Base-by-base conservation (phyloP, 2,113 vertebrate genomes). In the Petroica traversi region DNA sequence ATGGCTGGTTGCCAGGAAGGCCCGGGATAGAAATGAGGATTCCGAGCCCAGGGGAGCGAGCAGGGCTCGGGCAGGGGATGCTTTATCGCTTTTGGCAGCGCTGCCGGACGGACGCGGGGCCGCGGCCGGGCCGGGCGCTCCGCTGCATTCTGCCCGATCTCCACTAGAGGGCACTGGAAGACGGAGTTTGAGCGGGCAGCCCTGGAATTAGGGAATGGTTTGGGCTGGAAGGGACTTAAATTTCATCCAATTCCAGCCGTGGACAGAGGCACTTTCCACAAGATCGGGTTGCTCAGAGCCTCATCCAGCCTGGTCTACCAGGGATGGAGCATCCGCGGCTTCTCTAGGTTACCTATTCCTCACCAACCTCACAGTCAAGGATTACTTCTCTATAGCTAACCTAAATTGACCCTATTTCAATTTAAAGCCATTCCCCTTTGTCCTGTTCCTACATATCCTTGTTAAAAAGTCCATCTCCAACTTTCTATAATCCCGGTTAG, bases 161-260 rank as follows among this genome's bases (percentile, higher is more conserved):
- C 95, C 98, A 97, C 94, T 16, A 75, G 97, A 78, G 96, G 95
- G 95, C 97, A 95, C 85, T 25, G 13, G 31, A 96, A 83, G 95
- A 91, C 77, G 94, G 79, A 3, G 49, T 76, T 95, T 87, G 4
- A n/a, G 36, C 34, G 1, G 20, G 2, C 20, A 29, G 40, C 5
- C 18, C 55, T 4, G 78, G 48, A 28, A 31, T 33, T 19, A 0
- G 0, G 40, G 78, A 48, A 11, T 4, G 0, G 14, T 23, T 68
- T 4, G 40, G 25, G 12, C 4, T 19, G 34, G 25, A 23, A 48
- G 34, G 25, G 24, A 13, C 31, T 18, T 2, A 36, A 40, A 23
- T 11, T 6, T 33, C 22, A 13, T 8, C 12, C 62, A 1, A 3
- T 22, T 41, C n/a, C 48, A 55, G 0, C 48, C 3, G 19, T 3